Evolutionary conservation across 2,888 invertebrate species (phyloP).

Genomic region (Epirrhoe tristata): DNA sequence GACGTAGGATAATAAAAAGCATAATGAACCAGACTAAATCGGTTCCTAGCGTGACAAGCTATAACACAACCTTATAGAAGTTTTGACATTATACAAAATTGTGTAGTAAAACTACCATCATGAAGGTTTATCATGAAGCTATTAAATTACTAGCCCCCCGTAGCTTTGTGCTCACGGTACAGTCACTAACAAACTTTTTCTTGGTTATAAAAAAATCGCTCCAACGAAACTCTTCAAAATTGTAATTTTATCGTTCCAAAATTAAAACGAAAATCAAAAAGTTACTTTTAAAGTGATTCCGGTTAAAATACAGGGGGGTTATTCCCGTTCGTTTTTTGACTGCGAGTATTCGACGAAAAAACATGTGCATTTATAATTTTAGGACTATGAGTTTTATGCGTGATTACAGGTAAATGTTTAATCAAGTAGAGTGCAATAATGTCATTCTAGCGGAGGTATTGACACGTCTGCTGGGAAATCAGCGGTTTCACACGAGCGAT

Average conservation of each 20-base stretch:
- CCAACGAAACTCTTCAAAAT: no score
- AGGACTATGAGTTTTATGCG: constrained; percentile 29
- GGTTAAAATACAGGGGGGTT: no score
- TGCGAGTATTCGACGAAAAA: no score
- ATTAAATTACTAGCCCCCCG: constrained; percentile 2
- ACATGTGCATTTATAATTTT: background rate
- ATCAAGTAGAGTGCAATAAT: constrained; percentile 71
- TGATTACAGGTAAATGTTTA: constrained; percentile 65
- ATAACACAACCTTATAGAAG: background rate
- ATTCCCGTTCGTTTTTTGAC: no score
- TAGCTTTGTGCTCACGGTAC: background rate
- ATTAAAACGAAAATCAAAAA: background rate
- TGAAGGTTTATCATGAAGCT: constrained; percentile 7
- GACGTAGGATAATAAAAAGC: constrained; percentile 5
- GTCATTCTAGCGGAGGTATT: constrained; percentile 61
- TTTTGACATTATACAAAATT: constrained; percentile 6
- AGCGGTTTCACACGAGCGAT: constrained; percentile 61
- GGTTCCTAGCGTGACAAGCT: constrained; percentile 11
- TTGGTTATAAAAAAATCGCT: background rate
- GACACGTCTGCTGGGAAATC: constrained; percentile 73
- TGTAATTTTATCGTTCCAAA: no score
- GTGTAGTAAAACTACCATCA: constrained; percentile 1
- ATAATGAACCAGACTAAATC: constrained; percentile 9
- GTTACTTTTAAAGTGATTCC: no score
- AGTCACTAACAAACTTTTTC: background rate